Base-by-base conservation (phyloP, 2,888 invertebrate genomes). In the Perithous albicinctus region DNA sequence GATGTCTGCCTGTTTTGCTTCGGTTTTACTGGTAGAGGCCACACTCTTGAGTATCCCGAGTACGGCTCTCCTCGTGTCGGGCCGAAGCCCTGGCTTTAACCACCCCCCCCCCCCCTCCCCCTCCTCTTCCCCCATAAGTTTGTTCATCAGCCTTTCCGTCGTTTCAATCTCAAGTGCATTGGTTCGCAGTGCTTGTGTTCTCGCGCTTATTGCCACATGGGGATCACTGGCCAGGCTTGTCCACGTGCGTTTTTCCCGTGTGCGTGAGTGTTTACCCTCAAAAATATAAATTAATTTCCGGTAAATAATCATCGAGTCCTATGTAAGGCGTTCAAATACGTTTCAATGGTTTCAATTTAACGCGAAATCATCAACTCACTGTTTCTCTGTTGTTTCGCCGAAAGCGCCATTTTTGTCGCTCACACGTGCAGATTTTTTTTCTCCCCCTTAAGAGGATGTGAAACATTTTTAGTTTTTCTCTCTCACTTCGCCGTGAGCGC, bases 71-170 rank as follows among this genome's bases (percentile, higher is more conserved):
- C 56, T 64, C 76, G 41, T 54, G 63, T 35, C 32, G 35, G 12
- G n/a, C n/a, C 51, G 38, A 35, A 64, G 10, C 1, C 23, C 12
- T 12, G 29, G 46, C n/a, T 15, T 29, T 29, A n/a, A n/a, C n/a
- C n/a, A n/a, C n/a, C n/a, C n/a, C n/a, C n/a, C n/a, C n/a, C n/a
- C n/a, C n/a, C n/a, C n/a, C n/a, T n/a, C n/a, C n/a, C n/a, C n/a
- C n/a, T n/a, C n/a, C n/a, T n/a, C n/a, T n/a, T 20, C 4, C 18
- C 18, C 59, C 23, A 18, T 18, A 61, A 26, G 56, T 32, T 67
- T 32, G 67, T 32, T 59, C 51, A 64, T 74, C 74, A 64, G 64
- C 63, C 54, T 54, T n/a, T 35, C 20, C 46, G 48, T 59, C 23
- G 26, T 38, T 29, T n/a, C 54, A 59, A n/a, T 54, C 54, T 18